Percentiles rank a stretch among this genome's conserved stretches.
These are phyloP conservation scores for Epizoanthus ramosus DNA, from an alignment of 92 coral and sea anemone species.

Conservation along the genomic window DNA sequence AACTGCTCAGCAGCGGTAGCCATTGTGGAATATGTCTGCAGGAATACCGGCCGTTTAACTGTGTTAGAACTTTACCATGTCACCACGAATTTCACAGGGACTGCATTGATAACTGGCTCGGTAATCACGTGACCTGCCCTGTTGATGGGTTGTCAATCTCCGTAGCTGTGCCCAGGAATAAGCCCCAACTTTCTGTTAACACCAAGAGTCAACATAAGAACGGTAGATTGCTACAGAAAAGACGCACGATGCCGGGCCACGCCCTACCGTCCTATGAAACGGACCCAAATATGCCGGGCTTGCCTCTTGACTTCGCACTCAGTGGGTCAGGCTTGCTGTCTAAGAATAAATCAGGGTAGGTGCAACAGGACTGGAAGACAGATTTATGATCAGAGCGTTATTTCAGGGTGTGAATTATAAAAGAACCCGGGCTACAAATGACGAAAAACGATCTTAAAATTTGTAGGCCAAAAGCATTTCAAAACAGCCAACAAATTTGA, in stretches of 20 bases:
- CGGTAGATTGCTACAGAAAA: slow-evolving; percentile 52
- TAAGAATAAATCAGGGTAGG: slow-evolving; percentile 43
- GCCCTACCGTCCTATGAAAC: slow-evolving; percentile 33
- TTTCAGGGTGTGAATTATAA: too few species aligned
- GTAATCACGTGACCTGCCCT: slow-evolving; percentile 87
- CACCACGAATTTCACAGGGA: slow-evolving; percentile 86
- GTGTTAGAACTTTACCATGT: slow-evolving; percentile 80
- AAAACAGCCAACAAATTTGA: too few species aligned
- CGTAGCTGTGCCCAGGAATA: slow-evolving; percentile 24
- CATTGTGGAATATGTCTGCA: slow-evolving; percentile 86
- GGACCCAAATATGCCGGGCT: slow-evolving; percentile 63
- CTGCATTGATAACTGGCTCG: slow-evolving; percentile 94
- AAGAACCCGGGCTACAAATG: too few species aligned
- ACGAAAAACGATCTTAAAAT: too few species aligned
- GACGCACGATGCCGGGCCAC: slow-evolving; percentile 36
- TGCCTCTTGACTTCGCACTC: slow-evolving; percentile 76
- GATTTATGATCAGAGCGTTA: too few species aligned
- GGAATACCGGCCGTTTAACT: slow-evolving; percentile 72
- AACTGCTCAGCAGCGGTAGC: slow-evolving; percentile 58
- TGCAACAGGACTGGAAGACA: neutral
- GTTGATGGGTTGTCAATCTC: slow-evolving; percentile 76
- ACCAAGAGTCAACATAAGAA: slow-evolving; percentile 41
- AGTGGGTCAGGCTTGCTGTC: slow-evolving; percentile 75
- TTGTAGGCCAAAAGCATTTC: too few species aligned
- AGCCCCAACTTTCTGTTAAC: neutral